phyloP scores from a whole-genome alignment of 2,113 vertebrate genomes.

The Pipra filicauda region DNA sequence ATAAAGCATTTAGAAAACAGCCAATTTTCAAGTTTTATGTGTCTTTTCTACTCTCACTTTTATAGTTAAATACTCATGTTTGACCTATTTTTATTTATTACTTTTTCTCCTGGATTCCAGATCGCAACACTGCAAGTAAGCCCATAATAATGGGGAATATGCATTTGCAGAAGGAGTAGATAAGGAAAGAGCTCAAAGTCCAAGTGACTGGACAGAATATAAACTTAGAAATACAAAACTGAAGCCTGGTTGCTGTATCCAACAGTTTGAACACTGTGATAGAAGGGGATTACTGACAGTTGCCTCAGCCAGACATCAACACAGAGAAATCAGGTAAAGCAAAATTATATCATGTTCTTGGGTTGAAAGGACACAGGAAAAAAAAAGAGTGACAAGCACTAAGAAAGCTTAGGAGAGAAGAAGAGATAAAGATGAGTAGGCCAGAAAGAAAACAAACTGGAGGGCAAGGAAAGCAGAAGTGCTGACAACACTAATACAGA shows the following conservation, averaged over 20 bases:
- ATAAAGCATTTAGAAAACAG: not conserved
- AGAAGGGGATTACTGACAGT: not conserved
- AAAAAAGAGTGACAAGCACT: not conserved
- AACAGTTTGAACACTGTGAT: not conserved
- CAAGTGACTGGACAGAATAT: not conserved
- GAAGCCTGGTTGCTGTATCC: not conserved
- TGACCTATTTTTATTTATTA: not conserved
- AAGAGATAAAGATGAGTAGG: not conserved
- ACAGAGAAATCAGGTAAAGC: not conserved
- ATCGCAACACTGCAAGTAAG: not conserved
- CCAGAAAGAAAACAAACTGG: slow-evolving; percentile 18
- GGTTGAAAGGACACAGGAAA: not conserved
- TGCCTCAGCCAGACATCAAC: not conserved
- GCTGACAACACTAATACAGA: slow-evolving; percentile 25
- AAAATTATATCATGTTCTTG: not conserved
- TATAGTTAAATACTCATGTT: not conserved
- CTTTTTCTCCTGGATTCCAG: not conserved
- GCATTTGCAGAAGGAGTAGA: not conserved
- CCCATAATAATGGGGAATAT: not conserved
- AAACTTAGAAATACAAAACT: not conserved
- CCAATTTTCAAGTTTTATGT: not conserved
- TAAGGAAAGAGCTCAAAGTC: not conserved
- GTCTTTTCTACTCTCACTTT: not conserved
- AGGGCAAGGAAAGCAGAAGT: not conserved
- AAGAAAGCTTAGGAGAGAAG: not conserved